Conservation (phyloP, 1,140 invertebrate genomes). For the Bombus cullumanus region DNA sequence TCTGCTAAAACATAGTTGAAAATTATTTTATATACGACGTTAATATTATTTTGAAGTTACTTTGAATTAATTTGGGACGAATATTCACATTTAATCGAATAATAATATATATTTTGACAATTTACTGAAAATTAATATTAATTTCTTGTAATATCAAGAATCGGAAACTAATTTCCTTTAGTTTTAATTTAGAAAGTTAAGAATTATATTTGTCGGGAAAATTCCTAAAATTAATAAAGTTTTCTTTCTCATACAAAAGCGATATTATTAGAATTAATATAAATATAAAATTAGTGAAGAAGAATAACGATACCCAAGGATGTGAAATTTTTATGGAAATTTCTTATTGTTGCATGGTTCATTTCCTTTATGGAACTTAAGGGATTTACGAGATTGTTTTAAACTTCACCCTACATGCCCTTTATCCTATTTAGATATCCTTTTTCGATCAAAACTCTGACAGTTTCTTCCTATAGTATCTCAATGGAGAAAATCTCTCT, state of each 20-base stretch:
- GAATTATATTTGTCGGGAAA: background rate
- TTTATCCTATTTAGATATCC: constrained; percentile 18
- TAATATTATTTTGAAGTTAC: background rate
- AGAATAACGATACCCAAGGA: background rate
- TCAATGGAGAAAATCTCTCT: constrained; percentile 15
- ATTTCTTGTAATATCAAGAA: background rate
- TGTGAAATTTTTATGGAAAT: constrained; percentile 10
- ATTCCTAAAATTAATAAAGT: background rate
- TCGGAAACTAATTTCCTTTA: background rate
- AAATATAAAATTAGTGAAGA: background rate
- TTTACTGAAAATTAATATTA: too few relatives aligned
- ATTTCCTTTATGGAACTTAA: constrained; percentile 22
- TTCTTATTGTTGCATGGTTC: constrained; percentile 29
- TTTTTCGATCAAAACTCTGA: constrained; percentile 26
- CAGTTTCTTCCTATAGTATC: constrained; percentile 10
- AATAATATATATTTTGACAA: too few relatives aligned
- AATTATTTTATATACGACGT: too few relatives aligned
- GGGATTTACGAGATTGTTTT: constrained; percentile 26
- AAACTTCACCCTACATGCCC: constrained; percentile 17
- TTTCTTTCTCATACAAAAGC: background rate
- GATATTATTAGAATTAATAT: background rate
- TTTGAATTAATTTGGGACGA: background rate
- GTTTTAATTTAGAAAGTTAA: background rate
- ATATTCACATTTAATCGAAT: too few relatives aligned
- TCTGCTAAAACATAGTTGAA: background rate